Percentiles rank a stretch among this genome's conserved stretches.
phyloP scores from a whole-genome alignment of 2,113 vertebrate genomes.

The Pomatorhinus ruficollis region DNA sequence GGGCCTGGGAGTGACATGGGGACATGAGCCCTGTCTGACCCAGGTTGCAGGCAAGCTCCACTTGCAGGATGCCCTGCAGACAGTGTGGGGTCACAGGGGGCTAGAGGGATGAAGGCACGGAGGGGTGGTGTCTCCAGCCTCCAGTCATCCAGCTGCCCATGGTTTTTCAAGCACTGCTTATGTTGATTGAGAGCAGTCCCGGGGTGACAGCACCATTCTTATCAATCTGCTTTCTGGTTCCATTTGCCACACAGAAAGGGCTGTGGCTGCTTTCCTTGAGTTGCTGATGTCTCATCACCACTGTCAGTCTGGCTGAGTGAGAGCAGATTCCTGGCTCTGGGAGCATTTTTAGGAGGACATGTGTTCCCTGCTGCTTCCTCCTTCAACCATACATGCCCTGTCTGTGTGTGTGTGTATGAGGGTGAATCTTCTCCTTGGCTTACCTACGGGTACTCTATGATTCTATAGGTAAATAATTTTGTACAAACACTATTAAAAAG shows the following conservation, averaged over 20 bases:
- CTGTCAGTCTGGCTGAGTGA: neutral
- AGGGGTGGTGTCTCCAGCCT: neutral
- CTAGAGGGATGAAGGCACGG: neutral
- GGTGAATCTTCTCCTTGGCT: neutral
- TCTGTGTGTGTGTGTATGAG: neutral
- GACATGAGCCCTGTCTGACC: conserved; percentile 1
- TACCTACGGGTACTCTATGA: neutral
- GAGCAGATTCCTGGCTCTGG: conserved; percentile 7
- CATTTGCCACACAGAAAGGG: neutral
- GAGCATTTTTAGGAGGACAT: neutral
- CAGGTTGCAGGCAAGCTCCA: neutral
- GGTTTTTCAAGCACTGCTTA: conserved; percentile 34
- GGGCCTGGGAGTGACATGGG: neutral
- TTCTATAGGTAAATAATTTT: neutral
- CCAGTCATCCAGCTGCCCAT: neutral
- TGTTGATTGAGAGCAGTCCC: conserved; percentile 45
- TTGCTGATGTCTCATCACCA: neutral
- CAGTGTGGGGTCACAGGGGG: neutral
- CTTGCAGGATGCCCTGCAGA: conserved; percentile 11
- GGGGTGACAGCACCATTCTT: conserved; percentile 22
- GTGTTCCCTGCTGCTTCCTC: neutral
- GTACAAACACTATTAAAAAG: neutral
- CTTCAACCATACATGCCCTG: neutral
- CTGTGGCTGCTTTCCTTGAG: neutral
- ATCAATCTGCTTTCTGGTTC: conserved; percentile 34